phyloP scores from a whole-genome alignment of 2,797 vertebrate species.

The Nothura maculosa region DNA sequence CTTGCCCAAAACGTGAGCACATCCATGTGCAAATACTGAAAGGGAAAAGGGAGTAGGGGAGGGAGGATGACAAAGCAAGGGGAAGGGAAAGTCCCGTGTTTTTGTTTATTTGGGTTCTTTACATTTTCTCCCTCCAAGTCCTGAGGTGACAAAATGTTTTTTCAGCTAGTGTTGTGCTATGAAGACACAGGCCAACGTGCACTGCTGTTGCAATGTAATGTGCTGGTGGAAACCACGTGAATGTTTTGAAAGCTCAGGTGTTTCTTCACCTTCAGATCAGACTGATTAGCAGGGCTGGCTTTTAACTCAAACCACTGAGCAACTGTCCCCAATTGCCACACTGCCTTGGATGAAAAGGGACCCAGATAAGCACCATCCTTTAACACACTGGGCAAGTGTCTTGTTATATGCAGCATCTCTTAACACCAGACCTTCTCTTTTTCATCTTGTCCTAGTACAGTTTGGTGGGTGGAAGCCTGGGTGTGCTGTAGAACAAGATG shows the following conservation, averaged over 20 bases:
- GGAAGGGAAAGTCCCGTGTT: neutral
- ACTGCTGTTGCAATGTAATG: constrained; percentile 44
- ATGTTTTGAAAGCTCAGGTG: constrained; percentile 41
- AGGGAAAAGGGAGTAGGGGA: neutral
- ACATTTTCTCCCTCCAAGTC: neutral
- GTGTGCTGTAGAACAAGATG: neutral
- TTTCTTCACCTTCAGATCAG: constrained; percentile 65
- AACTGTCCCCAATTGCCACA: neutral
- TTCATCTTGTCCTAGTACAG: neutral
- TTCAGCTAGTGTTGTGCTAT: neutral
- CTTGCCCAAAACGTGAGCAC: neutral
- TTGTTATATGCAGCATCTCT: neutral
- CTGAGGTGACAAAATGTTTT: neutral
- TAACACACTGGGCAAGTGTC: neutral
- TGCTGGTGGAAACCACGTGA: constrained; percentile 34
- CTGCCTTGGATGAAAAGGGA: neutral
- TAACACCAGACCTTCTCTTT: neutral
- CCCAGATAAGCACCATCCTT: neutral
- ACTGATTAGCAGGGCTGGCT: constrained; percentile 4
- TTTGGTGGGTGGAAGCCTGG: neutral
- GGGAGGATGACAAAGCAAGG: neutral
- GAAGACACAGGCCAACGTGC: constrained; percentile 36
- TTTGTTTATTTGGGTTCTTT: neutral
- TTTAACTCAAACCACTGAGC: neutral
- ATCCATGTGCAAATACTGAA: neutral